Percentiles rank a stretch among this genome's conserved stretches.
Conservation (phyloP, 1,140 invertebrate species). For the Ephestia elutella region DNA sequence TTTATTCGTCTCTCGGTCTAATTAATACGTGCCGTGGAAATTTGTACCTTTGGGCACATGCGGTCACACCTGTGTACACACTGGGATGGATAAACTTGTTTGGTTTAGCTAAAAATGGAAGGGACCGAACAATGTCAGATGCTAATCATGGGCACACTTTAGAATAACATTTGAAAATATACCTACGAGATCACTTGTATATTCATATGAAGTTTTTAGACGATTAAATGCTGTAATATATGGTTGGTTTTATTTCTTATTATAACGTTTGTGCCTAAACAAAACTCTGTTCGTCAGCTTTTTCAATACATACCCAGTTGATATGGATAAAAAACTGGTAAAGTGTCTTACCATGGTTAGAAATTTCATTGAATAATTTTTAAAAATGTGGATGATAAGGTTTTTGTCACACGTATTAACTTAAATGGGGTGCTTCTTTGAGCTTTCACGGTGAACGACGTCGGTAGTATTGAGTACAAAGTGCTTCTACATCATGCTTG, state of each 20-base stretch:
- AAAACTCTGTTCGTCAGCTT: too few relatives aligned
- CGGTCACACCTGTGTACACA: not conserved
- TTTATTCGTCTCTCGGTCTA: conserved; percentile 27
- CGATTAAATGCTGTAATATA: too few relatives aligned
- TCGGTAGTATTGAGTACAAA: conserved; percentile 35
- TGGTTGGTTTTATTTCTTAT: too few relatives aligned
- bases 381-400: too few relatives aligned
- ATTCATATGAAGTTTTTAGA: not conserved
- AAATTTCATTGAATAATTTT: too few relatives aligned
- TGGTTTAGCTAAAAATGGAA: not conserved
- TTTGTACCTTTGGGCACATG: not conserved
- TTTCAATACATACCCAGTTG: too few relatives aligned
- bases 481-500: conserved; percentile 31
- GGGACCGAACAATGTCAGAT: not conserved
- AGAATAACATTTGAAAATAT: too few relatives aligned
- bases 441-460: conserved; percentile 25
- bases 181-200: too few relatives aligned
- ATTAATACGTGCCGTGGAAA: conserved; percentile 19
- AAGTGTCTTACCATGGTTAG: too few relatives aligned
- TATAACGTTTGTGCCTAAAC: too few relatives aligned
- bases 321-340: too few relatives aligned
- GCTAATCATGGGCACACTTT: not conserved
- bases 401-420: too few relatives aligned
- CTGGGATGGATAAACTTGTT: not conserved
- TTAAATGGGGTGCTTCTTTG: not conserved